Evolutionary conservation across 2,888 invertebrate species (phyloP).

Genomic region (Pyrochroa serraticornis): DNA sequence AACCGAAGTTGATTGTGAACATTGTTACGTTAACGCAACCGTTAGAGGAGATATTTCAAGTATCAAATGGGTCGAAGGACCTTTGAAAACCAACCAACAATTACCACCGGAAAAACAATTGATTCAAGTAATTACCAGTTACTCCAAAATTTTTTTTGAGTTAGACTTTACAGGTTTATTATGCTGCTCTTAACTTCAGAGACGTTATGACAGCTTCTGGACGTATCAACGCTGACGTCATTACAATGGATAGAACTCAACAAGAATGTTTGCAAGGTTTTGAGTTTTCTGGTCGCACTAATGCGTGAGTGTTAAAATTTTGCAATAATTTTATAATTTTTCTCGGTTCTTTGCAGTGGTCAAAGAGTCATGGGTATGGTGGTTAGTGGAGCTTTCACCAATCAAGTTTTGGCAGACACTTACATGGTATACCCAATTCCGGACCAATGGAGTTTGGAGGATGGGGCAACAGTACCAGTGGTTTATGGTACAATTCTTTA

Average conservation of each 20-base stretch:
- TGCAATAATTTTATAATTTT: too few species aligned
- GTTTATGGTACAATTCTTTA: constrained; percentile 61
- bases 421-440: constrained; percentile 61
- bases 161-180: constrained; percentile 61
- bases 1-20: constrained; percentile 60
- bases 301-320: constrained; percentile 16
- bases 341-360: constrained; percentile 37
- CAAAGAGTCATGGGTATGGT: constrained; percentile 59
- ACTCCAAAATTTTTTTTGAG: too few species aligned
- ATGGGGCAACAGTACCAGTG: constrained; percentile 67
- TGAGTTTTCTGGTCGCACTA: constrained; percentile 65
- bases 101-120: constrained; percentile 22
- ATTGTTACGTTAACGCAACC: constrained; percentile 79
- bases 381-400: constrained; percentile 62
- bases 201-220: constrained; percentile 95
- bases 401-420: constrained; percentile 59
- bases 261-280: constrained; percentile 74
- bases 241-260: constrained; percentile 67
- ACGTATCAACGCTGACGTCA: constrained; percentile 82
- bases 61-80: constrained; percentile 80
- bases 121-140: constrained; percentile 37
- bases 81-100: constrained; percentile 42
- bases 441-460: constrained; percentile 61
- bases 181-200: constrained; percentile 87
- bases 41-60: constrained; percentile 87